phyloP scores from a whole-genome alignment of 1,140 invertebrate genomes.

The Mycetomoellerius zeteki region DNA sequence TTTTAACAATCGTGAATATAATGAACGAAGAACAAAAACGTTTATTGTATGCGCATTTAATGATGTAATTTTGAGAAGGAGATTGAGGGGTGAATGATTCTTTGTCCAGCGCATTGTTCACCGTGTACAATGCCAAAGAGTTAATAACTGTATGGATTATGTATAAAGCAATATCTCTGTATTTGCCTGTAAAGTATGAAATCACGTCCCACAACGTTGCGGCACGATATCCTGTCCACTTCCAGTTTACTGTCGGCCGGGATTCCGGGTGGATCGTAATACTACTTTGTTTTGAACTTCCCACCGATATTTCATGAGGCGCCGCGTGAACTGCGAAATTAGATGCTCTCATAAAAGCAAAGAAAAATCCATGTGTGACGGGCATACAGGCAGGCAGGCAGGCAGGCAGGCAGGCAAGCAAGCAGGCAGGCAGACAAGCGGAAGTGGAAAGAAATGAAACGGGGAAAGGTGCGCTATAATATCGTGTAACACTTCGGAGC shows the following conservation, averaged over 20 bases:
- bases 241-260: slow-evolving; percentile 46
- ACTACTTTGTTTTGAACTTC: slow-evolving; percentile 54
- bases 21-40: not conserved
- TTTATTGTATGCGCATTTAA: slow-evolving; percentile 4
- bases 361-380: slow-evolving; percentile 52
- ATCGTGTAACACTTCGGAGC: slow-evolving; percentile 65
- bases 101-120: slow-evolving; percentile 47
- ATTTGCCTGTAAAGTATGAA: slow-evolving; percentile 32
- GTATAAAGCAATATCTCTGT: slow-evolving; percentile 43
- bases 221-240: slow-evolving; percentile 46
- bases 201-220: slow-evolving; percentile 29
- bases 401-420: not conserved
- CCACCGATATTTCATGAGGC: slow-evolving; percentile 44
- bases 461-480: slow-evolving; percentile 67
- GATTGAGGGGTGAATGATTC: slow-evolving; percentile 18
- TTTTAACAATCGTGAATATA: not conserved
- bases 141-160: slow-evolving; percentile 56
- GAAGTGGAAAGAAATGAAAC: slow-evolving; percentile 43
- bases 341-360: slow-evolving; percentile 52
- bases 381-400: not conserved
- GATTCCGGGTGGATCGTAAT: slow-evolving; percentile 45
- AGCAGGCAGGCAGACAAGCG: not conserved
- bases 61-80: slow-evolving; percentile 23
- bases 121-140: slow-evolving; percentile 42
- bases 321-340: slow-evolving; percentile 46